Conservation (phyloP, 2,113 vertebrate genomes). For the Geococcyx californianus region DNA sequence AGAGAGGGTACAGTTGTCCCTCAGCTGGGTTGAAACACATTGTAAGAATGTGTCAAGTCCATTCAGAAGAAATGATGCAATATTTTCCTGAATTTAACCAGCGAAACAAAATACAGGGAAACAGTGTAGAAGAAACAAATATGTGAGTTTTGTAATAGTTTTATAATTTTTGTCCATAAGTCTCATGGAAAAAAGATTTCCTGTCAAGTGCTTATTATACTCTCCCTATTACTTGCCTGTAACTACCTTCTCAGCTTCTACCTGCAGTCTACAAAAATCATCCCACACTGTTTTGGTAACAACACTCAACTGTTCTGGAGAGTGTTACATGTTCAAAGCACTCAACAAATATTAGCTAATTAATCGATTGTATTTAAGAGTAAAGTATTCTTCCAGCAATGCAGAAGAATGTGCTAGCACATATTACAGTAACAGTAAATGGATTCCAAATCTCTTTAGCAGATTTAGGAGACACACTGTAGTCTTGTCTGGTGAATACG, state of each 20-base stretch:
- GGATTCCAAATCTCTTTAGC: background rate
- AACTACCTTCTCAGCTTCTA: background rate
- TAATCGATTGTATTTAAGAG: background rate
- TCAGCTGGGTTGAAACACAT: rapidly evolving
- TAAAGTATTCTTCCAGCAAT: background rate
- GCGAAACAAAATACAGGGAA: background rate
- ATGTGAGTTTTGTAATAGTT: background rate
- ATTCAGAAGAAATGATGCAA: background rate
- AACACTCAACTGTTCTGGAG: background rate
- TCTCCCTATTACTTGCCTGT: background rate
- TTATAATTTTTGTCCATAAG: background rate
- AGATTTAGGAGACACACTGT: background rate
- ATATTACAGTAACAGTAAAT: background rate
- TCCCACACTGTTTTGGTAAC: background rate
- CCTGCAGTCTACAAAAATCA: background rate
- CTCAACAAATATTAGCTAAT: background rate
- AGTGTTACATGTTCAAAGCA: background rate
- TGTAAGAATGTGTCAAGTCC: background rate
- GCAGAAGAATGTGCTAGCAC: background rate
- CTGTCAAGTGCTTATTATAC: background rate
- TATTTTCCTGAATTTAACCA: background rate
- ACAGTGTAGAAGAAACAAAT: background rate
- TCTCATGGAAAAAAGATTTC: background rate
- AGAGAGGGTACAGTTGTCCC: rapidly evolving
- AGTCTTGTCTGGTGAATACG: background rate